Evolutionary conservation across 2,797 vertebrate genomes (phyloP).

Genomic region (Sebastes itinus): DNA sequence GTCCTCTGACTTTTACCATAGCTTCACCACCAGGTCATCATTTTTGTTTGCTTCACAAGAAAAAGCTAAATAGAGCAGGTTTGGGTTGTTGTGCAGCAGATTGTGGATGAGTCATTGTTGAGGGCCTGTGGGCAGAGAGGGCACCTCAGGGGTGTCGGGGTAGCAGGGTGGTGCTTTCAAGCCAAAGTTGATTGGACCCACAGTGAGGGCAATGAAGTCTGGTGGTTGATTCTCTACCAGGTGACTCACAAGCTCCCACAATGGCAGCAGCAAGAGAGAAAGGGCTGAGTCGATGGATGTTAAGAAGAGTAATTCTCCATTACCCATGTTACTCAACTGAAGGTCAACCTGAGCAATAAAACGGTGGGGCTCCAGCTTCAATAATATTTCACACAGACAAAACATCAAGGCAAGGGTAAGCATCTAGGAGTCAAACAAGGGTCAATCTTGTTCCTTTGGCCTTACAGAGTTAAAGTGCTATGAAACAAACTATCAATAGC

Average conservation of each 20-base stretch:
- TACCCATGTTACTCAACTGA: constrained; percentile 5
- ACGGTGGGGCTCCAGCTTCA: not conserved
- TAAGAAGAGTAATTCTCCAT: constrained; percentile 2
- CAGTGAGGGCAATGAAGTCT: not conserved
- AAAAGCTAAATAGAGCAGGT: not conserved
- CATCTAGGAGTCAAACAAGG: not conserved
- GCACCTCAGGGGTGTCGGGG: constrained; percentile 15
- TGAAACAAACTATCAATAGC: not conserved
- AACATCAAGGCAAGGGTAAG: constrained; percentile 8
- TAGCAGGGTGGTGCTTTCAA: constrained; percentile 1
- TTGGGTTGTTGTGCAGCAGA: constrained; percentile 6
- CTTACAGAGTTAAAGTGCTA: constrained; percentile 3
- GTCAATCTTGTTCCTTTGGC: not conserved
- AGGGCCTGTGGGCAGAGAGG: not conserved
- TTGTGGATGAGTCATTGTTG: constrained; percentile 9
- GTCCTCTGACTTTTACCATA: not conserved
- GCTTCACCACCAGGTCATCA: not conserved
- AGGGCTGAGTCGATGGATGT: not conserved
- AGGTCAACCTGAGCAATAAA: constrained; percentile 19
- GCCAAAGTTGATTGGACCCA: constrained; percentile 9
- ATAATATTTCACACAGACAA: constrained; percentile 8
- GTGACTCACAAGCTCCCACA: constrained; percentile 18
- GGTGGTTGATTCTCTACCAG: not conserved
- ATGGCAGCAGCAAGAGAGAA: not conserved
- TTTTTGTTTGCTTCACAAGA: not conserved